These are phyloP conservation scores for Caenorhabditis sp. DNA, from an alignment of 2,888 invertebrate species.

Conservation along the genomic window DNA sequence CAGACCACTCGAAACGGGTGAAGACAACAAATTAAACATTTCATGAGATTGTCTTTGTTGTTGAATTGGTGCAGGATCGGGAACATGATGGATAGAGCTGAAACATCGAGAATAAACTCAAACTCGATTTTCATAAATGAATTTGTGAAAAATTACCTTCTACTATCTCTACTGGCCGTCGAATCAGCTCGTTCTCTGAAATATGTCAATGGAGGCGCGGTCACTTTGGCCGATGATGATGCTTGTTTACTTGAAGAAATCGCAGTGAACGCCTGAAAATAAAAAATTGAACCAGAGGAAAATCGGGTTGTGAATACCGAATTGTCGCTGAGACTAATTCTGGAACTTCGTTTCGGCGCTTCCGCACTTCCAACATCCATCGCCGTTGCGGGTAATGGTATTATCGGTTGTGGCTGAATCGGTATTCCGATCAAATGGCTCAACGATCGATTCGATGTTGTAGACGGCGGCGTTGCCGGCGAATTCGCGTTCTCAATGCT, in stretches of 20 bases:
- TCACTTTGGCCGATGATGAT: constrained; percentile 26
- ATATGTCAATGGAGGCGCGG: constrained; percentile 17
- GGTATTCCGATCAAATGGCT: constrained; percentile 34
- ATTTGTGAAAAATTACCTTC: background rate
- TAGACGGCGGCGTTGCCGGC: constrained; percentile 15
- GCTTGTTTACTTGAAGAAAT: background rate
- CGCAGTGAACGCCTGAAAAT: constrained; percentile 8
- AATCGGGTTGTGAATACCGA: constrained; percentile 16
- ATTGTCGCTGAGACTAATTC: constrained; percentile 36
- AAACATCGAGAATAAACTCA: too few species aligned
- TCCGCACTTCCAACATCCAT: constrained; percentile 35
- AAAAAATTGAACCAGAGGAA: background rate
- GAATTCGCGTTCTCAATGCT: background rate
- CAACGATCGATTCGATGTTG: constrained; percentile 12
- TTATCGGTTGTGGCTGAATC: constrained; percentile 36
- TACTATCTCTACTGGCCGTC: background rate
- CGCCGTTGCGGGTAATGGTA: constrained; percentile 28
- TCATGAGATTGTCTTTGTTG: background rate
- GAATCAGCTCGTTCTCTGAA: background rate
- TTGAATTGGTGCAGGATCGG: too few species aligned
- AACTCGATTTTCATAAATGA: background rate
- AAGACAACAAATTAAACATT: constrained; percentile 18
- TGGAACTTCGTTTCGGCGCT: constrained; percentile 31
- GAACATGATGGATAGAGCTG: too few species aligned
- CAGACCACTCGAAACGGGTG: constrained; percentile 23